Evolutionary conservation across 2,797 vertebrate species (phyloP).

Genomic region (Aulostomus chinensis): DNA sequence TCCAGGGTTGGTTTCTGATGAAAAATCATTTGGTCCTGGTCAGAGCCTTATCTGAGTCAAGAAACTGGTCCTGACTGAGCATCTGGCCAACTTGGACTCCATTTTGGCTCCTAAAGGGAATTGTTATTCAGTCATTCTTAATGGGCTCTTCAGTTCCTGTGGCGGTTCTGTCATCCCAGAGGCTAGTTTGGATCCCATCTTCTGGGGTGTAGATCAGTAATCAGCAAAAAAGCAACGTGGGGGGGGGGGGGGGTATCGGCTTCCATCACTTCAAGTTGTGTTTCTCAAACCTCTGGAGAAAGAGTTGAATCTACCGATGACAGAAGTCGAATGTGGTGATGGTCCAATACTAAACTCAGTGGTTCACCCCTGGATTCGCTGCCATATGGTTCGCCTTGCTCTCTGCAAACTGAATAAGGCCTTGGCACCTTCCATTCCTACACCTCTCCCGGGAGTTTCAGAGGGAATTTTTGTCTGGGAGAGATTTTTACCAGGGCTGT

Average conservation of each 20-base stretch:
- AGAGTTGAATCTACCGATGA: too few species aligned
- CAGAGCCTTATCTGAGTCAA: conserved; percentile 31
- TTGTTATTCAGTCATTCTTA: conserved; percentile 53
- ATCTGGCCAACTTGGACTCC: conserved; percentile 52
- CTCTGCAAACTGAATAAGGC: conserved; percentile 39
- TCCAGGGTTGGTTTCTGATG: conserved; percentile 22
- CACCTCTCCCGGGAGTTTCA: conserved; percentile 41
- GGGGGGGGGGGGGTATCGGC: too few species aligned
- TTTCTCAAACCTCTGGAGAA: too few species aligned
- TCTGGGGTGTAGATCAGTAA: conserved; percentile 46
- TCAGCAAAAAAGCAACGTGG: conserved; percentile 21
- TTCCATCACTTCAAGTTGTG: too few species aligned
- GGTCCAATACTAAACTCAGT: too few species aligned
- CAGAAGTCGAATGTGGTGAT: too few species aligned
- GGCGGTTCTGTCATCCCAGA: conserved; percentile 27
- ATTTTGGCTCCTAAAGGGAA: conserved; percentile 49
- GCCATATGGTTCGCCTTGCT: conserved; percentile 44
- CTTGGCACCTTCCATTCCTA: conserved; percentile 45
- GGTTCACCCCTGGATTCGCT: conserved; percentile 15
- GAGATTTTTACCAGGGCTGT: conserved; percentile 62
- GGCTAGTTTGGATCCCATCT: conserved; percentile 34
- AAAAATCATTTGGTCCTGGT: conserved; percentile 28
- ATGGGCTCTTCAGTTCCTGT: conserved; percentile 48
- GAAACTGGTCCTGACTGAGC: conserved; percentile 25
- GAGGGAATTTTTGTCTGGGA: conserved; percentile 59